phyloP scores from a whole-genome alignment of 2,888 invertebrate species.

The Eupithecia inturbata region DNA sequence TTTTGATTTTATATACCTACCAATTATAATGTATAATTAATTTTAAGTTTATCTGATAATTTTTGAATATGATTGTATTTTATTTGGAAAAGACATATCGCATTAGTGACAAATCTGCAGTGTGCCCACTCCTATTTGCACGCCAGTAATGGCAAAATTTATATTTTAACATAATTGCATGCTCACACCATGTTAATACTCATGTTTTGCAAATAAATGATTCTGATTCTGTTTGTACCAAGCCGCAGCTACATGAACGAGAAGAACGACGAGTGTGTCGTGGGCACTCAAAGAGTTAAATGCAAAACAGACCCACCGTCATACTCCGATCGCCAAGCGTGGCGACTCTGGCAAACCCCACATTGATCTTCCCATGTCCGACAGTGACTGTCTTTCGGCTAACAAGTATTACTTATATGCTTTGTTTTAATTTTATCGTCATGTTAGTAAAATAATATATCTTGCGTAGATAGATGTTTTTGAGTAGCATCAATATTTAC shows the following conservation, averaged over 20 bases:
- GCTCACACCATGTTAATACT: no score
- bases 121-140: no score
- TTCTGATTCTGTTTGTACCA: no score
- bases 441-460: neutral
- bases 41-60: no score
- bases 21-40: no score
- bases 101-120: no score
- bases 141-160: no score
- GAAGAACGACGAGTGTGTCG: neutral
- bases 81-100: no score
- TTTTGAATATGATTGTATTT: no score
- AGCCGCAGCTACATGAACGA: neutral
- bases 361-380: neutral
- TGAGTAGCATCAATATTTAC: slow-evolving; percentile 3
- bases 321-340: neutral
- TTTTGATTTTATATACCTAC: no score
- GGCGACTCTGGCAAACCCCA: neutral
- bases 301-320: neutral
- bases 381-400: neutral
- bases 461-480: neutral
- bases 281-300: neutral
- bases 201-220: no score
- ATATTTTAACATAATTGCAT: no score
- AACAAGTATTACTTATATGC: neutral
- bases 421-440: neutral